Conservation (phyloP, 2,113 vertebrate species). For the Melanotaenia duboulayi region DNA sequence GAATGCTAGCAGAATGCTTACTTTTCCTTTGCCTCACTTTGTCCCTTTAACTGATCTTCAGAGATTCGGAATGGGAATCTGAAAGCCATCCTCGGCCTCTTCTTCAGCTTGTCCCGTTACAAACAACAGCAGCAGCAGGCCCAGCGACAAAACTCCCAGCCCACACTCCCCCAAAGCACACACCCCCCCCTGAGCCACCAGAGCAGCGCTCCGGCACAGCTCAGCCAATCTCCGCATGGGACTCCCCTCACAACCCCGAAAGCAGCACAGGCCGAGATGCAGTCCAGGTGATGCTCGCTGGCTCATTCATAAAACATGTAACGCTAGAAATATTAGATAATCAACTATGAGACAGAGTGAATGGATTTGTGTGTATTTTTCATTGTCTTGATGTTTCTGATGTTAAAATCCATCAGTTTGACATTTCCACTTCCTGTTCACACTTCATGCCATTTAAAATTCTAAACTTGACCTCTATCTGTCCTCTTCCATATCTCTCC, state of each 20-base stretch:
- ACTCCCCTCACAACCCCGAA: slow-evolving; percentile 74
- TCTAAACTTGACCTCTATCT: slow-evolving; percentile 55
- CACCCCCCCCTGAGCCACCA: slow-evolving; percentile 79
- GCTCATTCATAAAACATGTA: background rate
- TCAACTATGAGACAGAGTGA: slow-evolving; percentile 1
- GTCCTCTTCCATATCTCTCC: slow-evolving; percentile 81
- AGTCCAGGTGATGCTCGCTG: slow-evolving; percentile 83
- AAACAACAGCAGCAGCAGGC: slow-evolving; percentile 94
- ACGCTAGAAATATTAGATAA: too few species aligned
- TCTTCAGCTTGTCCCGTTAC: slow-evolving; percentile 97
- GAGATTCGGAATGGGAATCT: slow-evolving; percentile 99
- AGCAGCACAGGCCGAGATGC: slow-evolving; percentile 96
- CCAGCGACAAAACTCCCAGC: slow-evolving; percentile 77
- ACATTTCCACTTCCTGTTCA: slow-evolving; percentile 52
- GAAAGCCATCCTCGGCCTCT: slow-evolving; percentile 97
- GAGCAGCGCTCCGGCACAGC: slow-evolving; percentile 78
- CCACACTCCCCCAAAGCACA: slow-evolving; percentile 45
- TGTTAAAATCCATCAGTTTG: slow-evolving; percentile 45
- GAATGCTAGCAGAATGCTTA: background rate
- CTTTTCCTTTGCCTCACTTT: background rate
- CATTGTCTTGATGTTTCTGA: slow-evolving; percentile 15
- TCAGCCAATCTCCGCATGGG: slow-evolving; percentile 78
- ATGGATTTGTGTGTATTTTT: background rate
- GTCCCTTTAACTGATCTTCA: slow-evolving; percentile 67
- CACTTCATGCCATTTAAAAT: slow-evolving; percentile 64